These are phyloP conservation scores for Troides oblongomaculatus DNA, from an alignment of 2,888 invertebrate species.

Conservation along the genomic window DNA sequence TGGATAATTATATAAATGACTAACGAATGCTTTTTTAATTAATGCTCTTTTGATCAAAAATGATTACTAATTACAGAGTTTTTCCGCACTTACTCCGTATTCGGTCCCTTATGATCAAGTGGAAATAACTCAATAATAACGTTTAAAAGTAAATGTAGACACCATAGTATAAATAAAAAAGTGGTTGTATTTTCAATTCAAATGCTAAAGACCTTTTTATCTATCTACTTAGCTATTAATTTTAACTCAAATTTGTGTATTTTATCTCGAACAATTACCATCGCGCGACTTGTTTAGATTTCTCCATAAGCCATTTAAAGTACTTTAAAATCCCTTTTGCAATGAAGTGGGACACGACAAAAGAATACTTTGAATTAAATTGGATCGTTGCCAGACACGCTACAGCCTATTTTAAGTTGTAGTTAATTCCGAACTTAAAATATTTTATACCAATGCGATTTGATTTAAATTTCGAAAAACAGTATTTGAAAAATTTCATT, in stretches of 20 bases:
- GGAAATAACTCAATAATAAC: too few species aligned
- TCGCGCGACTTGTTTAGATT: neutral
- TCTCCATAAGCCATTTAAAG: conserved; percentile 2
- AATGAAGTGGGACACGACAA: conserved; percentile 10
- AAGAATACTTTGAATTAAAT: conserved; percentile 15
- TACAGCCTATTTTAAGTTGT: conserved; percentile 9
- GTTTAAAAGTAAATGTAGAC: too few species aligned
- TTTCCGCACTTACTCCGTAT: too few species aligned
- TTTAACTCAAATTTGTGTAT: neutral
- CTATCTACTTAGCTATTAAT: neutral
- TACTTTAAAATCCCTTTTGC: conserved; percentile 13
- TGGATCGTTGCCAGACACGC: conserved; percentile 20
- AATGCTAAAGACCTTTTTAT: too few species aligned
- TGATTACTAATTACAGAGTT: too few species aligned
- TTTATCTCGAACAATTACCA: neutral
- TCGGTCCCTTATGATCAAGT: too few species aligned
- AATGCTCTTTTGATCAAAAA: too few species aligned
- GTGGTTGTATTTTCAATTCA: too few species aligned
- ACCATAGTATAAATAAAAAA: too few species aligned
- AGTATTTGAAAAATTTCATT: neutral
- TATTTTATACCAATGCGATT: neutral
- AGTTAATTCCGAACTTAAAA: neutral
- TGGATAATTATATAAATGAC: too few species aligned
- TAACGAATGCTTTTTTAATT: too few species aligned
- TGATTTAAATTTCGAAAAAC: neutral